Evolutionary conservation across 53 echinoderm and acorn worm species (phyloP).

Genomic region (Astropecten irregularis): DNA sequence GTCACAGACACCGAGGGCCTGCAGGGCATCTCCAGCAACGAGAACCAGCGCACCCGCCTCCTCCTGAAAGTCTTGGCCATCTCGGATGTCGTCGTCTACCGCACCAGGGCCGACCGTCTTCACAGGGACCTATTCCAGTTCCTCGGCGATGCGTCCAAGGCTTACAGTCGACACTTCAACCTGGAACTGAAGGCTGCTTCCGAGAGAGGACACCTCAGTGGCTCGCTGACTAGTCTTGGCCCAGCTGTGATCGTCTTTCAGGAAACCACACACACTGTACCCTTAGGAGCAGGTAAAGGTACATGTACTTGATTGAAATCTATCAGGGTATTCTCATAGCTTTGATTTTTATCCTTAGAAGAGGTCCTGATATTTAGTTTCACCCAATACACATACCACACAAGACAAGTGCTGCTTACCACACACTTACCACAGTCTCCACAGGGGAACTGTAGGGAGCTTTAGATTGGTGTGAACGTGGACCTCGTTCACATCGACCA

Average conservation of each 20-base stretch:
- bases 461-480: too few species aligned
- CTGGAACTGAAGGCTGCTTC: slow-evolving; percentile 72
- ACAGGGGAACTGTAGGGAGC: too few species aligned
- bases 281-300: slow-evolving; percentile 74
- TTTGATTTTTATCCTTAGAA: too few species aligned
- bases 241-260: slow-evolving; percentile 95
- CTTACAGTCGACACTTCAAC: slow-evolving; percentile 79
- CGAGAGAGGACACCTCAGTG: slow-evolving; percentile 68
- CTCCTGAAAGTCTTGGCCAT: slow-evolving; percentile 92
- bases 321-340: too few species aligned
- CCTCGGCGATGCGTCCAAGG: slow-evolving; percentile 89
- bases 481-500: too few species aligned
- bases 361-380: too few species aligned
- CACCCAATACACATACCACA: too few species aligned
- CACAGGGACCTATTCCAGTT: slow-evolving; percentile 91
- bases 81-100: slow-evolving; percentile 94
- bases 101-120: slow-evolving; percentile 87
- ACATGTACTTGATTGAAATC: too few species aligned
- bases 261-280: slow-evolving; percentile 88
- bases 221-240: slow-evolving; percentile 77
- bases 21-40: slow-evolving; percentile 82
- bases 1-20: slow-evolving; percentile 91
- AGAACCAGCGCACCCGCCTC: slow-evolving; percentile 87
- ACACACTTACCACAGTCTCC: too few species aligned
- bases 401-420: too few species aligned